Conservation (phyloP, 1,140 invertebrate species). For the Pogonomyrmex barbatus region DNA sequence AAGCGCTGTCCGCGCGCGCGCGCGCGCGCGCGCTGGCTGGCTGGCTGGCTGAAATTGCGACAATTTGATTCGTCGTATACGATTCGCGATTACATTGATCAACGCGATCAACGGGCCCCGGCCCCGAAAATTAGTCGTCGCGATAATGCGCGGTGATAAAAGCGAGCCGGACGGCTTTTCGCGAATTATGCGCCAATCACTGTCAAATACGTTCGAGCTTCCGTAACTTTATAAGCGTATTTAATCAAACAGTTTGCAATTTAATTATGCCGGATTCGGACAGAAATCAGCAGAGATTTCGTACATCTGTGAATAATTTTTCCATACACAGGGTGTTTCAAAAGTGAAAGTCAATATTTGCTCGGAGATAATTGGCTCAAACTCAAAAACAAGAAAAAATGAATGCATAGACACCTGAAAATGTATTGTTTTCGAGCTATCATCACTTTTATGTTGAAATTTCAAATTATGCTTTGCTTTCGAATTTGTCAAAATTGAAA, state of each 20-base stretch:
- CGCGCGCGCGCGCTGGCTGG: too few species aligned
- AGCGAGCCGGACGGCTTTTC: not conserved
- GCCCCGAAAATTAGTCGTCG: slow-evolving; percentile 26
- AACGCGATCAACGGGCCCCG: slow-evolving; percentile 9
- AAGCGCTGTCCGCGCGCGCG: not conserved
- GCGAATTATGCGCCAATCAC: slow-evolving; percentile 19
- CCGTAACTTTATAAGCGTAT: not conserved
- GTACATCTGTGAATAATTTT: not conserved
- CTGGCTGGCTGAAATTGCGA: slow-evolving; percentile 25
- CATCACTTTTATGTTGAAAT: too few species aligned
- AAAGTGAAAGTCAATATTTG: too few species aligned
- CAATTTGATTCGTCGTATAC: slow-evolving; percentile 45
- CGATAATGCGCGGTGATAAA: slow-evolving; percentile 38
- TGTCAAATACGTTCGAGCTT: not conserved
- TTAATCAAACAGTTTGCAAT: slow-evolving; percentile 27
- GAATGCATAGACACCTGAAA: too few species aligned
- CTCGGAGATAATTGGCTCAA: too few species aligned
- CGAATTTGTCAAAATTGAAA: too few species aligned
- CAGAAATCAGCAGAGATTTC: not conserved
- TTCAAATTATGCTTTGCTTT: too few species aligned
- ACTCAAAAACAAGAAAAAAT: too few species aligned
- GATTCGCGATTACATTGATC: not conserved
- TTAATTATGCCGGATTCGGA: not conserved
- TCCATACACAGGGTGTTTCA: not conserved
- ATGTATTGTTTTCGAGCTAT: too few species aligned